Percentiles rank a stretch among this genome's conserved stretches.
These are phyloP conservation scores for Hemithea aestivaria DNA, from an alignment of 2,888 invertebrate species.

Conservation along the genomic window DNA sequence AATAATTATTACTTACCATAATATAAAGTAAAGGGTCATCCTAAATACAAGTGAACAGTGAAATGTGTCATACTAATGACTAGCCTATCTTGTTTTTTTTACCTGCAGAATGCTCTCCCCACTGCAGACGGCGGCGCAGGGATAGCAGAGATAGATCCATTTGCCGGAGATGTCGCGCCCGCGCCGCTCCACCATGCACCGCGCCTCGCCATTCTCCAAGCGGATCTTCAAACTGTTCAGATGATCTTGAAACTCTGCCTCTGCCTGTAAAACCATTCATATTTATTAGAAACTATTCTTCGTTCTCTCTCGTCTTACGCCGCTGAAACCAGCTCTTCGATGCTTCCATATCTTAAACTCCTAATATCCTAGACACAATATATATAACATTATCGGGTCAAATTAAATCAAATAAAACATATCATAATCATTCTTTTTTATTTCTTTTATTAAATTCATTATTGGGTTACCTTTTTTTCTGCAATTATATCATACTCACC, in stretches of 20 bases:
- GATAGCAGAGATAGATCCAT: constrained; percentile 74
- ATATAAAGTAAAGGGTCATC: too few relatives aligned
- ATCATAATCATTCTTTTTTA: constrained; percentile 12
- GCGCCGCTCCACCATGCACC: constrained; percentile 69
- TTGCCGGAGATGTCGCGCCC: constrained; percentile 63
- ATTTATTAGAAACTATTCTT: too few relatives aligned
- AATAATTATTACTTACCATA: too few relatives aligned
- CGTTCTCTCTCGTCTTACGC: too few relatives aligned
- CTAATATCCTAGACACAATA: neutral
- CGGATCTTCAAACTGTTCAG: constrained; percentile 66
- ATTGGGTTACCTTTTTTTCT: constrained; percentile 1
- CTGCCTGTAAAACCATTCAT: constrained; percentile 66
- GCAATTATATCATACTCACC: constrained; percentile 21
- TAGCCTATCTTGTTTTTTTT: too few relatives aligned
- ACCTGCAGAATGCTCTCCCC: constrained; percentile 70
- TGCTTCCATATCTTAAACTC: too few relatives aligned
- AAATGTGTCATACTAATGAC: too few relatives aligned
- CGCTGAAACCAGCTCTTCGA: too few relatives aligned
- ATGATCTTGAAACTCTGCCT: constrained; percentile 65
- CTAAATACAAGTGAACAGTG: too few relatives aligned
- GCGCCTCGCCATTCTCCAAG: constrained; percentile 62
- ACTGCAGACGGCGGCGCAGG: constrained; percentile 72
- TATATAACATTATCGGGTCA: constrained; percentile 25
- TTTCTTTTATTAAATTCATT: constrained; percentile 18
- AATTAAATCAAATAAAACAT: constrained; percentile 49